A percentile compares a stretch with the other conserved stretches of the same genome.
Conservation (phyloP, 2,113 vertebrate genomes). For the Turnix velox region DNA sequence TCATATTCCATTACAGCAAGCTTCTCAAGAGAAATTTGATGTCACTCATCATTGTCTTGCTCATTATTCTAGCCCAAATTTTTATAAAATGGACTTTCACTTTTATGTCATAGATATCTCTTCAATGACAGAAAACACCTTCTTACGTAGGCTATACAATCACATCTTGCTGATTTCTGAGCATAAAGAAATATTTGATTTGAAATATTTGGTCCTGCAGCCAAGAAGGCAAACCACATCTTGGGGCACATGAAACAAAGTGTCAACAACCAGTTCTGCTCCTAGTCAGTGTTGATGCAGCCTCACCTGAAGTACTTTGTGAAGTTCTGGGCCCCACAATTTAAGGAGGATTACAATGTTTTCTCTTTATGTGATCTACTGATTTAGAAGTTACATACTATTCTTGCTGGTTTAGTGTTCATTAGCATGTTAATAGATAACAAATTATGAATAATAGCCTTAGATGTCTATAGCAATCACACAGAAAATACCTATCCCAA, state of each 20-base stretch:
- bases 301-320: background rate
- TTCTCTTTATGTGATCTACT: background rate
- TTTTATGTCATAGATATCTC: background rate
- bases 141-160: background rate
- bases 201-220: background rate
- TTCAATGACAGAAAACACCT: background rate
- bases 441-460: background rate
- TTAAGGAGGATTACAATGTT: background rate
- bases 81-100: background rate
- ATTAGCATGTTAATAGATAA: background rate
- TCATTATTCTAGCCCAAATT: background rate
- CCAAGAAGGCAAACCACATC: background rate
- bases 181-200: background rate
- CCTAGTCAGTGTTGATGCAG: rapidly evolving
- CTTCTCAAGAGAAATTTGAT: background rate
- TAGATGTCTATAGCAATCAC: background rate
- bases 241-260: background rate
- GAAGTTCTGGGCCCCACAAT: background rate
- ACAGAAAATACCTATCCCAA: background rate
- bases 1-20: background rate
- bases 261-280: rapidly evolving
- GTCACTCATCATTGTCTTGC: background rate
- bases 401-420: background rate
- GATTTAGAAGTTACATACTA: background rate
- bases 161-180: background rate